phyloP scores from a whole-genome alignment of 92 coral and sea anemone species.

The Parazoanthus atlanticus region DNA sequence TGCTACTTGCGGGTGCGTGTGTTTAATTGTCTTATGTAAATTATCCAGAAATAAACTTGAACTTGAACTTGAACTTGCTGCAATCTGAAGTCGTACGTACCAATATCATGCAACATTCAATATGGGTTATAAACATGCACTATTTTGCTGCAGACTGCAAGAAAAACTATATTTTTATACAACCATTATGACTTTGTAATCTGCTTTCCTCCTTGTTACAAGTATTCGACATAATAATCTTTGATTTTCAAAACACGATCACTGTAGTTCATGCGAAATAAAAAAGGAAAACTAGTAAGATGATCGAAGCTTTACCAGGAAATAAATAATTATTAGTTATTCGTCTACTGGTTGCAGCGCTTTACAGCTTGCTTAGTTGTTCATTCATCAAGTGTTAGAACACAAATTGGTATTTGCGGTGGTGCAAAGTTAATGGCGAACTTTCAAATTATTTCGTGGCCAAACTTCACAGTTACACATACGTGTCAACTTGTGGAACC shows the following conservation, averaged over 20 bases:
- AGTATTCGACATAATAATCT: background rate
- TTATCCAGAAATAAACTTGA: too few relatives aligned
- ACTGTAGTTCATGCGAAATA: too few relatives aligned
- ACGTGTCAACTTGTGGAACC: too few relatives aligned
- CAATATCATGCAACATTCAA: background rate
- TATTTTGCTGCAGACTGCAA: background rate
- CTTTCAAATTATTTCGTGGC: background rate
- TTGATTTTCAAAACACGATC: background rate
- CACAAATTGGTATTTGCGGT: background rate
- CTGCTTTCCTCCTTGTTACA: background rate
- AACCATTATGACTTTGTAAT: background rate
- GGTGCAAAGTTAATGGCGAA: background rate
- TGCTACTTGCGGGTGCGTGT: too few relatives aligned
- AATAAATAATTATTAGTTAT: too few relatives aligned
- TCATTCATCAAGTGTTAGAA: background rate
- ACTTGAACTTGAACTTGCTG: too few relatives aligned
- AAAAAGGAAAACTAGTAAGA: too few relatives aligned
- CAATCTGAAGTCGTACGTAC: background rate
- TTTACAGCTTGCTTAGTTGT: background rate
- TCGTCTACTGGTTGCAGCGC: too few relatives aligned
- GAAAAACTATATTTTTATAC: too few relatives aligned
- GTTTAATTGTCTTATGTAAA: too few relatives aligned
- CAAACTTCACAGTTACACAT: background rate
- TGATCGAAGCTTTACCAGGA: too few relatives aligned
- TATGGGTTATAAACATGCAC: background rate